These are phyloP conservation scores for Trichosurus vulpecula DNA, from an alignment of 2,797 vertebrate species.

Conservation along the genomic window DNA sequence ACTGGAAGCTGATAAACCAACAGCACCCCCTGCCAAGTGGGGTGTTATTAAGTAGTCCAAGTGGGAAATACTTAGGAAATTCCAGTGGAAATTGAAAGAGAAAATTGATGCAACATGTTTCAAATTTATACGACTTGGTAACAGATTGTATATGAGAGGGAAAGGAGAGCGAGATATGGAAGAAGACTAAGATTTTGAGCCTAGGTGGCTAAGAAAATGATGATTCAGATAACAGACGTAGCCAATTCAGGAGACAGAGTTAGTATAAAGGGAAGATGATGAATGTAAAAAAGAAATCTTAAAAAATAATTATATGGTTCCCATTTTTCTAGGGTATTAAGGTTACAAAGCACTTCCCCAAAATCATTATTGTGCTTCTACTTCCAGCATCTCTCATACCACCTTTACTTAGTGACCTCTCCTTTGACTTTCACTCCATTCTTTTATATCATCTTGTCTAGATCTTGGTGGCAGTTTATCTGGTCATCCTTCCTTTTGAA, in stretches of 20 bases:
- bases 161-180: background rate
- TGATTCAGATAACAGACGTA: background rate
- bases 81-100: background rate
- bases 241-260: background rate
- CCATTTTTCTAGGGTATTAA: background rate
- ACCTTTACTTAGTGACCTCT: background rate
- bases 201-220: background rate
- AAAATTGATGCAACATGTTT: background rate
- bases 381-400: background rate
- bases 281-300: background rate
- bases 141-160: background rate
- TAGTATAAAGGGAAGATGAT: background rate
- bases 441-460: background rate
- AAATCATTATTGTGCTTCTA: background rate
- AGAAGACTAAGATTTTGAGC: background rate
- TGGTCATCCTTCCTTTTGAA: background rate
- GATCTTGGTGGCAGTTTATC: background rate
- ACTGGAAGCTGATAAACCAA: background rate
- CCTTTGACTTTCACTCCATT: background rate
- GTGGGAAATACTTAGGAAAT: background rate
- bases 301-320: background rate
- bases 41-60: background rate
- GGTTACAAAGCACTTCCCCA: background rate
- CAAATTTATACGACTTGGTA: background rate
- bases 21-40: background rate